Evolutionary conservation across 1,140 invertebrate genomes (phyloP).

Genomic region (Chrysoperla carnea): DNA sequence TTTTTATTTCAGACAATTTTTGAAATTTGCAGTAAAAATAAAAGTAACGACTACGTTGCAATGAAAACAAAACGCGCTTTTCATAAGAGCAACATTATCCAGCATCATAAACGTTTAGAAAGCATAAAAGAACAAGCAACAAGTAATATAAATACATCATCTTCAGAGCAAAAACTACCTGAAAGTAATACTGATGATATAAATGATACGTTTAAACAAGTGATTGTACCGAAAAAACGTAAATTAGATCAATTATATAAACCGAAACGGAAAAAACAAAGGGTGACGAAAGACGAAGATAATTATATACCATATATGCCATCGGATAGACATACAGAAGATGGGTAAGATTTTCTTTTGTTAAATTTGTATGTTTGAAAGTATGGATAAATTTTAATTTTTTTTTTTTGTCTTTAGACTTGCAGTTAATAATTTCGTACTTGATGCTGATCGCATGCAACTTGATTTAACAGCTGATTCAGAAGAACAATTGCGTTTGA

Average conservation of each 20-base stretch:
- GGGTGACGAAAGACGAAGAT: conserved; percentile 40
- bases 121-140: conserved; percentile 23
- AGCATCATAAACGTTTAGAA: conserved; percentile 23
- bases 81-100: conserved; percentile 38
- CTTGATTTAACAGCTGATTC: conserved; percentile 71
- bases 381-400: not conserved
- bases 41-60: conserved; percentile 46
- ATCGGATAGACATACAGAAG: conserved; percentile 71
- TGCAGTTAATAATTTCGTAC: conserved; percentile 49
- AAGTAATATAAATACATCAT: conserved; percentile 18
- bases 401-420: conserved; percentile 28
- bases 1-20: conserved; percentile 79
- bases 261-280: conserved; percentile 32
- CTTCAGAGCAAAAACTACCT: conserved; percentile 16
- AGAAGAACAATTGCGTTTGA: conserved; percentile 37
- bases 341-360: conserved; percentile 40
- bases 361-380: not conserved
- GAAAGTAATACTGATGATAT: conserved; percentile 19
- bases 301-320: conserved; percentile 79
- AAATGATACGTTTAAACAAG: conserved; percentile 14
- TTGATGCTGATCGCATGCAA: conserved; percentile 49
- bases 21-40: conserved; percentile 70
- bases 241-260: conserved; percentile 35
- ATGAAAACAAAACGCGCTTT: conserved; percentile 54
- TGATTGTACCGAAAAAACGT: conserved; percentile 37